Base-by-base conservation (phyloP, 2,888 invertebrate species). In the Gymnocheta viridis region DNA sequence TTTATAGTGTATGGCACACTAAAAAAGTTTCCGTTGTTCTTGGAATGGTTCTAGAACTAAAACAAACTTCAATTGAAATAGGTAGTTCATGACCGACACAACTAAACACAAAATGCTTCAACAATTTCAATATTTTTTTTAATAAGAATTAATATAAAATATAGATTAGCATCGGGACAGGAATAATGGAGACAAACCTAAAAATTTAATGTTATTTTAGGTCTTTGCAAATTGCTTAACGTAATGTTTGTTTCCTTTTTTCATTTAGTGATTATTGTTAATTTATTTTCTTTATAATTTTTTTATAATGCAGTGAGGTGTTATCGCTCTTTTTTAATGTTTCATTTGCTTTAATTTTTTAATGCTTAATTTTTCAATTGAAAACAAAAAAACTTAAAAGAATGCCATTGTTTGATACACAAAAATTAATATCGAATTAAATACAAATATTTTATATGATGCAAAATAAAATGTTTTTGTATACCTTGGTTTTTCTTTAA, bases 261-360 rank as follows among this genome's bases (percentile, higher is more conserved):
- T 27, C 17, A 17, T 62, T 58, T 76, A 78, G 85, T 86, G 86
- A 83, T 82, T 85, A 77, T 73, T 83, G 69, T 80, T 80, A 35
- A 60, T 70, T 78, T 47, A 22, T 19, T 29, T 69, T 35, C 12
- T 51, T 62, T 69, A 5, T 38, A 2, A 29, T 35, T 69, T 35
- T 24, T n/a, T 38, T 66, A 58, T 54, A 64, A 12, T 32, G 14
- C 60, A 62, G 66, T 69, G 17, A 44, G 44, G 17, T 17, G n/a
- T 47, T 7, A n/a, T 47, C 47, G 4, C 6, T 6, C 19, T 19
- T 2, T 19, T 19, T 19, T 3, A 47, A 6, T n/a, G 6, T 62
- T 54, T 74, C n/a, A n/a, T n/a, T n/a, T n/a, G n/a, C n/a, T n/a
- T n/a, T n/a, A n/a, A 60, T 81, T 73, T 64, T 69, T 62, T 47